phyloP scores from a whole-genome alignment of 2,113 vertebrate genomes.

The Amblyornis subalaris region DNA sequence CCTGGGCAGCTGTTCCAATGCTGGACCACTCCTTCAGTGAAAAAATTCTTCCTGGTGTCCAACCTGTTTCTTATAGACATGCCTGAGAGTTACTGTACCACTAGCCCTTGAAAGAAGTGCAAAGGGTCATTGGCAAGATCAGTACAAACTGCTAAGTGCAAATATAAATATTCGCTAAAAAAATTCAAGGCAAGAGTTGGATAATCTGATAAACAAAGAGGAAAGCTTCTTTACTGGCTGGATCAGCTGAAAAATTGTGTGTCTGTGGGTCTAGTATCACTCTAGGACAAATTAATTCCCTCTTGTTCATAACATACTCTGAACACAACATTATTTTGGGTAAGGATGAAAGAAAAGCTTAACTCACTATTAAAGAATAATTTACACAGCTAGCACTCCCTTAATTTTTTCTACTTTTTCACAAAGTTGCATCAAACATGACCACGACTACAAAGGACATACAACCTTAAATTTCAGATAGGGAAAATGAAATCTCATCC shows the following conservation, averaged over 20 bases:
- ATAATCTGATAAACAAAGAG: background rate
- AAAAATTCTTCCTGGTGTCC: background rate
- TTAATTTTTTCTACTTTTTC: background rate
- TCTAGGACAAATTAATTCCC: background rate
- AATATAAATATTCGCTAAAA: background rate
- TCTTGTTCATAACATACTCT: background rate
- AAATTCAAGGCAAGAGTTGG: background rate
- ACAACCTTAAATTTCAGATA: background rate
- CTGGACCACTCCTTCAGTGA: background rate
- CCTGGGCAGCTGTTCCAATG: background rate
- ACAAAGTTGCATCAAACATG: background rate
- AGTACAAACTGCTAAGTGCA: background rate
- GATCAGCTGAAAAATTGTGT: background rate
- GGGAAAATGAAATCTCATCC: background rate
- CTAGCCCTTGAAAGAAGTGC: background rate
- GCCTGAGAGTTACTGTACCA: background rate
- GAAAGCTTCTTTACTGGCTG: background rate
- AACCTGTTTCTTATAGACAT: background rate
- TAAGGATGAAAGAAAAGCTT: background rate
- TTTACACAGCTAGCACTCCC: background rate
- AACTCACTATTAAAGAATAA: background rate
- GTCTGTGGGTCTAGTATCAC: background rate
- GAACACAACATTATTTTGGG: background rate
- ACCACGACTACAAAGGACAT: fast-evolving
- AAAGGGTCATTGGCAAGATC: background rate